Conservation (phyloP, 2,113 vertebrate genomes). For the Meleagris gallopavo region DNA sequence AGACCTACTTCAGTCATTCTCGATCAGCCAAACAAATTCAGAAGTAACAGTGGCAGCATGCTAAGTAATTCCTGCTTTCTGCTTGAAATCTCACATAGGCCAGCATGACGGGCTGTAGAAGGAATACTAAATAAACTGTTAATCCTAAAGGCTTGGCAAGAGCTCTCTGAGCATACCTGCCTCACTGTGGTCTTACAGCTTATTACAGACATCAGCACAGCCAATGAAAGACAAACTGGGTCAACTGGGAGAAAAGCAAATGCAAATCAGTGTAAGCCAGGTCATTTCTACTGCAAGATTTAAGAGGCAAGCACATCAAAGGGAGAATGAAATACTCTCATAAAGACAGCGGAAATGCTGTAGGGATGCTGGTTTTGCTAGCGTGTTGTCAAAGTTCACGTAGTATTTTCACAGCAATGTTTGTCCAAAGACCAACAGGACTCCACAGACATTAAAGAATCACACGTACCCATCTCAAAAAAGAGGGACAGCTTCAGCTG, state of each 20-base stretch:
- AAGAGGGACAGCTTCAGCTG: background rate
- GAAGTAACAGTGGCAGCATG: conserved; percentile 31
- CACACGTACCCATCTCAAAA: background rate
- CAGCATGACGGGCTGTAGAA: background rate
- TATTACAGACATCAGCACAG: background rate
- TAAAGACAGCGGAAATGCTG: background rate
- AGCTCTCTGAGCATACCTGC: conserved; percentile 22
- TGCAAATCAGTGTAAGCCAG: rapidly evolving
- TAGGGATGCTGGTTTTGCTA: background rate
- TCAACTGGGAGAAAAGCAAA: conserved; percentile 1
- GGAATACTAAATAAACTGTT: conserved; percentile 66
- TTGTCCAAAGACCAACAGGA: background rate
- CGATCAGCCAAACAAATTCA: background rate
- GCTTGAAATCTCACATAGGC: conserved; percentile 19
- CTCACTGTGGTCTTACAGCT: conserved; percentile 30
- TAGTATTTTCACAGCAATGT: background rate
- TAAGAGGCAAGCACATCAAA: background rate
- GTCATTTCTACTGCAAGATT: background rate
- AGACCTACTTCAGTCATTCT: background rate
- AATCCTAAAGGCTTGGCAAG: conserved; percentile 38
- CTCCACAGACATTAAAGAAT: background rate
- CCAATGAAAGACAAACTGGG: conserved; percentile 3
- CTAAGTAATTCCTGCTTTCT: conserved; percentile 38
- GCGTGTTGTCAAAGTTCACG: background rate
- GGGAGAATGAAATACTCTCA: background rate